Base-by-base conservation (phyloP, 2,888 invertebrate species). In the Idaea aversata region DNA sequence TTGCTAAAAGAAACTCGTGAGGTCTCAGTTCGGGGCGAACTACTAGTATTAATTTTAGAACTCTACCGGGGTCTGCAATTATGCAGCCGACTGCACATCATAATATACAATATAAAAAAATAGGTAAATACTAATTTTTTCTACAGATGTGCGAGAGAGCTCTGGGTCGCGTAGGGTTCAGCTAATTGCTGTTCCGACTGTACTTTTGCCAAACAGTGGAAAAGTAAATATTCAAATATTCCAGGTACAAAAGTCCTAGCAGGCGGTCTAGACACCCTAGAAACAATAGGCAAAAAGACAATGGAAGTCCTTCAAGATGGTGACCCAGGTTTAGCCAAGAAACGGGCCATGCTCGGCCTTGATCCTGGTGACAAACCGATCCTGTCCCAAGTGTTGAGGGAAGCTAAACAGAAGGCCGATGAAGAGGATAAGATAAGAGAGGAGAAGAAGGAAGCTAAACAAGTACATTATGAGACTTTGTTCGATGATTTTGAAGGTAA, bases 251-350 rank as follows among this genome's bases (percentile, higher is more conserved):
- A 95, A 90, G 97, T 97, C 0, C 94, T 97, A 72, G 94, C 95
- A 15, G 96, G 97, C 0, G 97, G 97, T 25, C 88, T 97, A 34
- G 98, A 97, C 81, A 98, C 98, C 0, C 88, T 99, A 61, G 99
- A 99, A 88, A 96, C 96, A 0, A 97, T 99, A 72, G 99, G 99
- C 6, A 98, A 98, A 85, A 98, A 98, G 85, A 99, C 98, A 0
- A 98, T 98, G 96, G 96, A 97, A 81, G 97, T 97, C 0, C 88
- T 98, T 0, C 98, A 98, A 84, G 98, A 98, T 67, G 98, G 98
- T 36, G 98, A 98, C 87, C 98, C 98, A 0, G 97, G 98, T 0
- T 87, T 98, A 15, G 96, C 96, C 74, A 97, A 97, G 78, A 96
- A 96, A 80, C 88, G 96, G 58, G 95, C 96, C 0, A 93, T 96